These are phyloP conservation scores for Craterocephalus amniculus DNA, from an alignment of 2,797 vertebrate species.

Conservation along the genomic window DNA sequence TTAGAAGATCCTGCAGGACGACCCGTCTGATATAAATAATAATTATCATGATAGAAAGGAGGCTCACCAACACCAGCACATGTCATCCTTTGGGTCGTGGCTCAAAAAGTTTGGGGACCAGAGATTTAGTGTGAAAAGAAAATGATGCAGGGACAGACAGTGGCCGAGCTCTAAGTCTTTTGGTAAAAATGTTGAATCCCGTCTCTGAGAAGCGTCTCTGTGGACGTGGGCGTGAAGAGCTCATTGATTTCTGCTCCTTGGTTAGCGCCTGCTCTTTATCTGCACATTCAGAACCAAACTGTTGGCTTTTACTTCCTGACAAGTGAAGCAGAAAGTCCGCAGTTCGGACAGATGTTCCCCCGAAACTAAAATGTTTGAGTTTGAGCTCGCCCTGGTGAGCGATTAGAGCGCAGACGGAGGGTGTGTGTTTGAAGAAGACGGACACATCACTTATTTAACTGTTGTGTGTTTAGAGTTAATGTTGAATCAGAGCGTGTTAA, in stretches of 20 bases:
- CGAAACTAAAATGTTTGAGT: conserved; percentile 59
- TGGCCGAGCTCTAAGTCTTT: no score
- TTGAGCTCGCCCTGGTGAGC: conserved; percentile 30
- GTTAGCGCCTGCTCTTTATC: conserved; percentile 34
- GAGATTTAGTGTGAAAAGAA: no score
- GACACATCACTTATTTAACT: conserved; percentile 20
- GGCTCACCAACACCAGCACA: no score
- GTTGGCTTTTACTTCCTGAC: conserved; percentile 39
- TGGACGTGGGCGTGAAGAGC: conserved; percentile 12
- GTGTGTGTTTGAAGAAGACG: conserved; percentile 22
- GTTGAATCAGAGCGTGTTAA: conserved; percentile 62
- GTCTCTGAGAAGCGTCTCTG: not conserved
- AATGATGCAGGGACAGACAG: no score
- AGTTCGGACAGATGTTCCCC: conserved; percentile 54
- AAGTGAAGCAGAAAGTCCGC: conserved; percentile 54
- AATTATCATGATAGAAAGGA: no score
- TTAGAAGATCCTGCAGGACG: no score
- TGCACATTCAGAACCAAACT: conserved; percentile 20
- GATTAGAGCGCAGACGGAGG: conserved; percentile 25
- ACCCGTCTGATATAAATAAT: no score
- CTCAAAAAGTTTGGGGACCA: no score
- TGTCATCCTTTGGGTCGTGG: no score
- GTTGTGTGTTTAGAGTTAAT: conserved; percentile 67
- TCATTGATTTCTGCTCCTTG: conserved; percentile 60
- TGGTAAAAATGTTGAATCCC: not conserved